These are phyloP conservation scores for Sarcophaga carnaria DNA, from an alignment of 2,888 invertebrate species.

Conservation along the genomic window DNA sequence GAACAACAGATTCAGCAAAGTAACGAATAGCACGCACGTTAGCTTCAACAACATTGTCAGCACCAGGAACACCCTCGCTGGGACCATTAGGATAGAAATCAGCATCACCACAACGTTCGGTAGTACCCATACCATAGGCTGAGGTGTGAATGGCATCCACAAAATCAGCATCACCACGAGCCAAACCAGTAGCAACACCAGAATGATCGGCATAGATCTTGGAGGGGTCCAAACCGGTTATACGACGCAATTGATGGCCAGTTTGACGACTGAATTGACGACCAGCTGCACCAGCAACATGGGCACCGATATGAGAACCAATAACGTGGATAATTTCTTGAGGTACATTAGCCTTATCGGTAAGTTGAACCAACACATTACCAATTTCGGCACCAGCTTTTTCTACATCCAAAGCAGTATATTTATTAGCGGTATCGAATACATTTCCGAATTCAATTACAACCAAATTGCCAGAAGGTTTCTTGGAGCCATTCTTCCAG, in stretches of 20 bases:
- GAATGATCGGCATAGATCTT: conserved; percentile 74
- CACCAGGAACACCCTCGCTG: conserved; percentile 75
- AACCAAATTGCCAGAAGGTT: conserved; percentile 74
- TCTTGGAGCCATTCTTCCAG: background rate
- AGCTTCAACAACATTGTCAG: conserved; percentile 77
- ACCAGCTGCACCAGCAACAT: conserved; percentile 79
- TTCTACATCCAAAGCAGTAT: conserved; percentile 74
- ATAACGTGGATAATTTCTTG: conserved; percentile 77
- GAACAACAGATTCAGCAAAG: conserved; percentile 80
- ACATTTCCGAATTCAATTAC: conserved; percentile 78
- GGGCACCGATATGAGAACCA: conserved; percentile 78
- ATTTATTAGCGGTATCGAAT: conserved; percentile 73
- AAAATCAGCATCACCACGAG: conserved; percentile 80
- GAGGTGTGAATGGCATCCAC: conserved; percentile 80
- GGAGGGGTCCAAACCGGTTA: conserved; percentile 80
- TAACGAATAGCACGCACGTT: conserved; percentile 77
- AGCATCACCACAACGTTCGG: conserved; percentile 76
- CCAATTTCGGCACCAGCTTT: conserved; percentile 75
- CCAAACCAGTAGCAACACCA: conserved; percentile 74
- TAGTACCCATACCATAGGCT: conserved; percentile 75
- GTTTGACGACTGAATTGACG: conserved; percentile 76
- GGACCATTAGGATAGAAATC: conserved; percentile 81
- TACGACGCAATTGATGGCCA: conserved; percentile 77
- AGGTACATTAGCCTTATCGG: conserved; percentile 73
- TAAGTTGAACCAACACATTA: conserved; percentile 74